These are phyloP conservation scores for Agriopis leucophaearia DNA, from an alignment of 2,888 invertebrate species.

Conservation along the genomic window DNA sequence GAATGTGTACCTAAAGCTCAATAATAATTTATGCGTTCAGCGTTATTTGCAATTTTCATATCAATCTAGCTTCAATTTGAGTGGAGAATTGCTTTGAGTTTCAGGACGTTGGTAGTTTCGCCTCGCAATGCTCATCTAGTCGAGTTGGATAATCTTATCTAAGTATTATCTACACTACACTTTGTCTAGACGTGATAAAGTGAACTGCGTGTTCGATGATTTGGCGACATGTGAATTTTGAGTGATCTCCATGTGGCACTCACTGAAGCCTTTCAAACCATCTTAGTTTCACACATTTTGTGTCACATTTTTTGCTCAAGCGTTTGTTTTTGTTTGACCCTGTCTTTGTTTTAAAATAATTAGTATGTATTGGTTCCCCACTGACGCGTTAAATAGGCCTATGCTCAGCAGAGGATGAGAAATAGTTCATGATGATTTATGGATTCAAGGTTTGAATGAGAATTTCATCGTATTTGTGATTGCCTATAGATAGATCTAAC, in stretches of 20 bases:
- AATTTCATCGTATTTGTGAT: too few species aligned
- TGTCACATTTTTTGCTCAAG: too few species aligned
- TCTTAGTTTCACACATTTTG: too few species aligned
- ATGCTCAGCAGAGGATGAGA: too few species aligned
- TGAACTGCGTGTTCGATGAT: constrained; percentile 7
- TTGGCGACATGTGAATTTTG: constrained; percentile 2
- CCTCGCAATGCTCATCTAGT: constrained; percentile 4
- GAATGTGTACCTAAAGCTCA: background rate
- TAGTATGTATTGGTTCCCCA: too few species aligned
- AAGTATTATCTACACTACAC: constrained; percentile 13
- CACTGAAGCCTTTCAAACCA: too few species aligned
- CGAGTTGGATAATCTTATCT: constrained; percentile 18
- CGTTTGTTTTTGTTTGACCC: too few species aligned
- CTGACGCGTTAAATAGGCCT: too few species aligned
- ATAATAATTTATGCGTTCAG: background rate
- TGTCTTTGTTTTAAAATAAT: too few species aligned
- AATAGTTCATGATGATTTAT: too few species aligned
- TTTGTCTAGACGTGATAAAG: constrained; percentile 43
- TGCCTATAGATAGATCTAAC: too few species aligned
- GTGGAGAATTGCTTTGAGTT: background rate
- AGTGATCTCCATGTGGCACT: background rate
- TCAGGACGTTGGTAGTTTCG: background rate
- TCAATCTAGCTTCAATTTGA: background rate
- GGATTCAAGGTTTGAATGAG: too few species aligned
- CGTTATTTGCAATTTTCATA: background rate